Conservation (phyloP, 2,797 vertebrate species). For the Holocentrus rufus region DNA sequence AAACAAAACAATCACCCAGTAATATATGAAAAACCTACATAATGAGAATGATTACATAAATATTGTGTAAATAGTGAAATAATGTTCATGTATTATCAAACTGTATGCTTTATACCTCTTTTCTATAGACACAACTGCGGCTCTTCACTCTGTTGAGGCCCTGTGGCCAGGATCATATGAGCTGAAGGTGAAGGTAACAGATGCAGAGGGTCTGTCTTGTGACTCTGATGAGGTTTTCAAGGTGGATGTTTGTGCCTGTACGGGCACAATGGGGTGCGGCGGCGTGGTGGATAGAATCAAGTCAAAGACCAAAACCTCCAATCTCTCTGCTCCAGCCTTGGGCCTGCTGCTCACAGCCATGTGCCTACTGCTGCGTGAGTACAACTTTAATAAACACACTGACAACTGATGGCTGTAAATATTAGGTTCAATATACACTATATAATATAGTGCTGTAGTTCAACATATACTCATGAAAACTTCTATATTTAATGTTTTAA, state of each 20-base stretch:
- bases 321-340: constrained; percentile 65
- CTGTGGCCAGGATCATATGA: constrained; percentile 78
- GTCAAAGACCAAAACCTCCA: not conserved
- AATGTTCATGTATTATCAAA: too few relatives aligned
- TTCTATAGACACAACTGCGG: constrained; percentile 72
- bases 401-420: too few relatives aligned
- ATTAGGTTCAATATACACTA: too few relatives aligned
- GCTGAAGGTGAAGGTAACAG: constrained; percentile 73
- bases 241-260: constrained; percentile 79
- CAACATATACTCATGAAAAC: not conserved
- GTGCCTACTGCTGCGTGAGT: constrained; percentile 80
- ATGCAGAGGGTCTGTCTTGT: constrained; percentile 76
- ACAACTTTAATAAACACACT: not conserved
- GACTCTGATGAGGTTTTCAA: constrained; percentile 61
- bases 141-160: constrained; percentile 59
- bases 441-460: too few relatives aligned
- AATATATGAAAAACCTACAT: too few relatives aligned
- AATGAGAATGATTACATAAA: too few relatives aligned
- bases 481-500: too few relatives aligned
- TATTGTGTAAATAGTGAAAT: too few relatives aligned
- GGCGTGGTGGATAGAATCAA: too few relatives aligned
- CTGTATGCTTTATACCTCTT: not conserved
- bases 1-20: too few relatives aligned
- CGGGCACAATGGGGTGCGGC: constrained; percentile 45
- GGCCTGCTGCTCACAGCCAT: constrained; percentile 65